phyloP scores from a whole-genome alignment of 2,888 invertebrate genomes.

The Carcina quercana region DNA sequence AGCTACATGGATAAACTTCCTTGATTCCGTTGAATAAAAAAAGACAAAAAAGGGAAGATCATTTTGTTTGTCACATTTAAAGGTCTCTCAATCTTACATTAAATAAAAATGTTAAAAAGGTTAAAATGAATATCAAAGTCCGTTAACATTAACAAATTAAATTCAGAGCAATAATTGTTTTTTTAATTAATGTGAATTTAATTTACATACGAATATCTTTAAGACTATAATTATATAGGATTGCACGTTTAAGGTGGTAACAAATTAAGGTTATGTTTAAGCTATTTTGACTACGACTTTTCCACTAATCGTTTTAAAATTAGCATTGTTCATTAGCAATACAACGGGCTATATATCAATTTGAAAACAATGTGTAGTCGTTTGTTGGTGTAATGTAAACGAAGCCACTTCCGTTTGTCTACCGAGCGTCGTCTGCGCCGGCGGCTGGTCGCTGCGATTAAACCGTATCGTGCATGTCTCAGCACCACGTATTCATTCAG shows the following conservation, averaged over 20 bases:
- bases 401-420: constrained; percentile 44
- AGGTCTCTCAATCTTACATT: too few relatives aligned
- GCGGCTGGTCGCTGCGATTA: constrained; percentile 24
- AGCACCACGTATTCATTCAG: constrained; percentile 52
- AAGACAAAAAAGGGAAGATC: too few relatives aligned
- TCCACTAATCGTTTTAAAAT: too few relatives aligned
- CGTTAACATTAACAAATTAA: constrained; percentile 5
- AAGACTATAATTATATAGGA: constrained; percentile 25
- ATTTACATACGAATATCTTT: constrained; percentile 34
- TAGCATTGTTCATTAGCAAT: too few relatives aligned
- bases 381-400: too few relatives aligned
- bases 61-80: too few relatives aligned
- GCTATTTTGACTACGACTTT: too few relatives aligned
- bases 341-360: too few relatives aligned
- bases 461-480: constrained; percentile 40
- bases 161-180: constrained; percentile 7
- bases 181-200: constrained; percentile 17
- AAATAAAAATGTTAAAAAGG: too few relatives aligned
- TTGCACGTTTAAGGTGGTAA: constrained; percentile 29
- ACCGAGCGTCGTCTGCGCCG: constrained; percentile 25
- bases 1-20: constrained; percentile 16
- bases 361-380: too few relatives aligned
- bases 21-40: constrained; percentile 6
- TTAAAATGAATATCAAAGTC: constrained; percentile 5
- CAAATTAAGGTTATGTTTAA: too few relatives aligned